A percentile compares a stretch with the other conserved stretches of the same genome.
phyloP scores from a whole-genome alignment of 2,797 vertebrate genomes.

The Ceryle rudis region DNA sequence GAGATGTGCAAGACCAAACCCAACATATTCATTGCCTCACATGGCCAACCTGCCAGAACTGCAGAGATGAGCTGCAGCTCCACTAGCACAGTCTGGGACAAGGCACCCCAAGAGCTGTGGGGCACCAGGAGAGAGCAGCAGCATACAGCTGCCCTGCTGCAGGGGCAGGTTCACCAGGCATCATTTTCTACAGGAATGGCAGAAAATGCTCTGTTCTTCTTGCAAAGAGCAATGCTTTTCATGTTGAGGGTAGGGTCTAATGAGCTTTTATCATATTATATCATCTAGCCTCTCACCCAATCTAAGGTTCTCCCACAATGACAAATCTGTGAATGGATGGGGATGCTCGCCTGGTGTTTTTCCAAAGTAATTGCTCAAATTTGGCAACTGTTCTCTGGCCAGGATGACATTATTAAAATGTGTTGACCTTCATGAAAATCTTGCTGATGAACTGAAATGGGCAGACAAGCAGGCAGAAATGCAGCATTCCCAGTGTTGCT shows the following conservation, averaged over 20 bases:
- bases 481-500: not conserved
- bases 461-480: not conserved
- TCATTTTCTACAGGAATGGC: not conserved
- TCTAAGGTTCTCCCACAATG: not conserved
- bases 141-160: not conserved
- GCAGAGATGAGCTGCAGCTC: not conserved
- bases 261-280: not conserved
- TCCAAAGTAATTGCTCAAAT: not conserved
- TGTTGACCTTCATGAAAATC: conserved; percentile 27
- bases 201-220: not conserved
- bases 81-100: not conserved
- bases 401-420: not conserved
- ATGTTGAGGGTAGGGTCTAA: not conserved
- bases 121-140: not conserved
- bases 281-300: not conserved
- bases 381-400: not conserved
- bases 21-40: not conserved
- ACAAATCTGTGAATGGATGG: not conserved
- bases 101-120: not conserved
- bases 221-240: not conserved
- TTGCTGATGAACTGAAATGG: conserved; percentile 15
- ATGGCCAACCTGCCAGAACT: rapidly evolving
- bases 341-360: not conserved
- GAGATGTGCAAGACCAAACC: not conserved
- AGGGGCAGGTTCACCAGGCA: not conserved